Conservation (phyloP, 2,113 vertebrate genomes). For the Rhinolophus ferrumequinum region DNA sequence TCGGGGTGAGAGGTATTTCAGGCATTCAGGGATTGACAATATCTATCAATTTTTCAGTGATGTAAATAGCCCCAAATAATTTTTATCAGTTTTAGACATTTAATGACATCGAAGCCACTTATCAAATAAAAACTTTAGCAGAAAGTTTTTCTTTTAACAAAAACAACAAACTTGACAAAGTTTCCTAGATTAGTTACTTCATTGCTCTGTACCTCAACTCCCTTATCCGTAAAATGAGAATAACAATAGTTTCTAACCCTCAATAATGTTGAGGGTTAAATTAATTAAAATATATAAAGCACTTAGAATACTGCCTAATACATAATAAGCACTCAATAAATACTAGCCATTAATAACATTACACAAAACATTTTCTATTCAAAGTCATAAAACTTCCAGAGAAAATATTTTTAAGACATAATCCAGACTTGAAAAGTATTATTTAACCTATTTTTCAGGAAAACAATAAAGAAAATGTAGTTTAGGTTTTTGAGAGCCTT, state of each 20-base stretch:
- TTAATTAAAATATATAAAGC: conserved; percentile 10
- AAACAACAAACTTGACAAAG: neutral
- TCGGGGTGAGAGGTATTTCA: neutral
- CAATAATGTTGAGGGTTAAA: neutral
- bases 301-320: neutral
- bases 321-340: neutral
- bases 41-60: neutral
- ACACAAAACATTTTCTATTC: conserved; percentile 23
- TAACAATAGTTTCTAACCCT: neutral
- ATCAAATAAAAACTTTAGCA: neutral
- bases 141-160: neutral
- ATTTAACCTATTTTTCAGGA: neutral
- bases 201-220: neutral
- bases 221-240: conserved; percentile 26
- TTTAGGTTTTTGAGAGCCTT: neutral
- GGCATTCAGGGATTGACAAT: neutral
- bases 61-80: neutral
- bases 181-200: neutral
- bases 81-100: neutral
- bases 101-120: neutral
- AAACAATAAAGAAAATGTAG: conserved; percentile 6
- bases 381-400: conserved; percentile 39
- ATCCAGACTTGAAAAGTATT: neutral
- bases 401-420: conserved; percentile 1
- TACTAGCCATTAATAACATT: neutral